A percentile compares a stretch with the other conserved stretches of the same genome.
These are phyloP conservation scores for Aradophagus sp. DNA, from an alignment of 1,140 invertebrate genomes.

Conservation along the genomic window DNA sequence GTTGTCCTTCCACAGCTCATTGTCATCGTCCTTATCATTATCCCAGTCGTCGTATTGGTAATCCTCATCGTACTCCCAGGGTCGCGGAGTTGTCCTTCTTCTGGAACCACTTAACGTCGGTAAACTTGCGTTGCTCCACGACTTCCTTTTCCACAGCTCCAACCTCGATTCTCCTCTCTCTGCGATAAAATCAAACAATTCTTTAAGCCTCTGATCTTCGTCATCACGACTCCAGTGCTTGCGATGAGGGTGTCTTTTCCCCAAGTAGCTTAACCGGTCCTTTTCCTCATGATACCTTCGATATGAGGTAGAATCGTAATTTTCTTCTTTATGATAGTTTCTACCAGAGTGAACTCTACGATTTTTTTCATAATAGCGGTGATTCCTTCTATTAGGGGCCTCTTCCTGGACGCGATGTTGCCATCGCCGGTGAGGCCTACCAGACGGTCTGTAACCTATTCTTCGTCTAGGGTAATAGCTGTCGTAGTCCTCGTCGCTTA, in stretches of 20 bases:
- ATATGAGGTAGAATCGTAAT: conserved; percentile 4
- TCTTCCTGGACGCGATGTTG: conserved; percentile 26
- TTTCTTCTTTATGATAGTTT: conserved; percentile 16
- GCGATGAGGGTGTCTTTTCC: neutral
- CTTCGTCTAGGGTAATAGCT: conserved; percentile 22
- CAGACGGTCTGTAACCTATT: neutral
- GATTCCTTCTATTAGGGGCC: conserved; percentile 16
- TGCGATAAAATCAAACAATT: conserved; percentile 16
- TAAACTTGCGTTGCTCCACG: conserved; percentile 24
- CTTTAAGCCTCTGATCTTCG: conserved; percentile 24
- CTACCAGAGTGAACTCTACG: conserved; percentile 27
- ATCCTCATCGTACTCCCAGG: conserved; percentile 27
- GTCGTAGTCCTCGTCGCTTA: conserved; percentile 38
- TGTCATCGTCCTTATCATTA: conserved; percentile 44
- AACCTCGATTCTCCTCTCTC: conserved; percentile 19
- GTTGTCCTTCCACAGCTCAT: conserved; percentile 54
- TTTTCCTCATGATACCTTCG: conserved; percentile 47
- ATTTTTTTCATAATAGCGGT: conserved; percentile 30
- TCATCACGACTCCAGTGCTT: conserved; percentile 13
- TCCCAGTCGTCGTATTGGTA: conserved; percentile 41
- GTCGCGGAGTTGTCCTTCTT: conserved; percentile 18
- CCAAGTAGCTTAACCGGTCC: conserved; percentile 4
- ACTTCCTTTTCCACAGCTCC: conserved; percentile 27
- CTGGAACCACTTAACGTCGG: conserved; percentile 5
- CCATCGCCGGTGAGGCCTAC: conserved; percentile 31